A percentile compares a stretch with the other conserved stretches of the same genome.
Conservation (phyloP, 1,140 invertebrate genomes). For the Megathymus violae region DNA sequence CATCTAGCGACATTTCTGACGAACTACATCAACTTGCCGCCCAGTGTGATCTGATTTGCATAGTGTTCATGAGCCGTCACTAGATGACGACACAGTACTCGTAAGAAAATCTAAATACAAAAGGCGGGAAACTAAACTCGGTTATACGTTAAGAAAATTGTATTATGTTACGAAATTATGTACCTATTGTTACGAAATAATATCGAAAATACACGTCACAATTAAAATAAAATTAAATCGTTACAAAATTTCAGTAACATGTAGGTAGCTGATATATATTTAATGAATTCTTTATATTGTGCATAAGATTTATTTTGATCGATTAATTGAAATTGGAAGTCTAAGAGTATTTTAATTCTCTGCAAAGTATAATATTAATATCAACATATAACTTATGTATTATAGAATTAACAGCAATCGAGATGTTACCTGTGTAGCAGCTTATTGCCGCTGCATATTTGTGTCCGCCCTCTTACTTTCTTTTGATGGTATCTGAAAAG, state of each 20-base stretch:
- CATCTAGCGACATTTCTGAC: conserved; percentile 50
- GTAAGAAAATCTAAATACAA: neutral
- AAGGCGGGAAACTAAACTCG: conserved; percentile 8
- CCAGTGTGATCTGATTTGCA: conserved; percentile 48
- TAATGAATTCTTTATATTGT: too few species aligned
- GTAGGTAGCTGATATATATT: too few species aligned
- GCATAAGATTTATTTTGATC: neutral
- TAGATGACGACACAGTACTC: conserved; percentile 55
- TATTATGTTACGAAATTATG: too few species aligned
- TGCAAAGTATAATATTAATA: neutral
- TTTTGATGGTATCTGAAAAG: conserved; percentile 62
- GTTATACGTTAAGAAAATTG: too few species aligned
- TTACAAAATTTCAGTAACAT: neutral
- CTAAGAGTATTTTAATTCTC: neutral
- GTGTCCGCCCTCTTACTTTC: conserved; percentile 38
- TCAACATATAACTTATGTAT: neutral
- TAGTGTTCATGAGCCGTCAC: conserved; percentile 40
- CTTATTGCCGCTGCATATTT: conserved; percentile 77
- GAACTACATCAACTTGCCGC: conserved; percentile 32
- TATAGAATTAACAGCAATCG: conserved; percentile 15
- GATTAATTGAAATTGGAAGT: neutral
- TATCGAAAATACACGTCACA: too few species aligned
- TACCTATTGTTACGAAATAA: too few species aligned
- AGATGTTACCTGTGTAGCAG: conserved; percentile 65
- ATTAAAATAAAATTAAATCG: neutral